Conservation (phyloP, 2,113 vertebrate genomes). For the Cephalopholis sonnerati region DNA sequence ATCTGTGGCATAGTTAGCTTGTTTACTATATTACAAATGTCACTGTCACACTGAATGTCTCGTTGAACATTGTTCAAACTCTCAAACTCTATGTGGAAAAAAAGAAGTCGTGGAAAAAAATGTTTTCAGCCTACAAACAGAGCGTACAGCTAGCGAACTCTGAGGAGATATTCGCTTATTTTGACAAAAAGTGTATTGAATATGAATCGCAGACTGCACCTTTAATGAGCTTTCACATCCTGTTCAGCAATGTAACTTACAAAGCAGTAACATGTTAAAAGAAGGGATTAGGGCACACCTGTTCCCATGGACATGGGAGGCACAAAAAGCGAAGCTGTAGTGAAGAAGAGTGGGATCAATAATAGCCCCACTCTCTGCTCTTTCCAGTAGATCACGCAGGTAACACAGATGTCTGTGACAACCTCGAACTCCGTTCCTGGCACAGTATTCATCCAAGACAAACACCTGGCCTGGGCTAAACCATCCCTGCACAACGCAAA, state of each 20-base stretch:
- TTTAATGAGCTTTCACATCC: neutral
- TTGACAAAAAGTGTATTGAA: too few species aligned
- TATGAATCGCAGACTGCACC: too few species aligned
- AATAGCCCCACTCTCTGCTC: conserved; percentile 96
- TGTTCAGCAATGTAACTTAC: neutral
- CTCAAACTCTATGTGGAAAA: too few species aligned
- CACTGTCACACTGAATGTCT: too few species aligned
- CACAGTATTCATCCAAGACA: conserved; percentile 98
- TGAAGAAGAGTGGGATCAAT: conserved; percentile 99
- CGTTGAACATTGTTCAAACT: too few species aligned
- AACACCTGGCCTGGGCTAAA: conserved; percentile 99
- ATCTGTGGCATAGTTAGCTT: too few species aligned
- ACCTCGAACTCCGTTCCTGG: conserved; percentile 97
- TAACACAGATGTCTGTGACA: conserved; percentile 99
- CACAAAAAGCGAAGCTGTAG: conserved; percentile 99
- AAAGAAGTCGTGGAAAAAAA: too few species aligned
- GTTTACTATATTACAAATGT: too few species aligned
- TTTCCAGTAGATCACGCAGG: conserved; percentile 95
- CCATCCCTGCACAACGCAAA: conserved; percentile 91
- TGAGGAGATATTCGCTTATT: too few species aligned
- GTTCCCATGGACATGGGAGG: conserved; percentile 99
- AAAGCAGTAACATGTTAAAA: conserved; percentile 14
- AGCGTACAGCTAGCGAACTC: too few species aligned
- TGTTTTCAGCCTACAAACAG: too few species aligned
- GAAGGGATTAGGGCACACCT: conserved; percentile 85